Base-by-base conservation (phyloP, 2,797 vertebrate genomes). In the Sebastes minor region DNA sequence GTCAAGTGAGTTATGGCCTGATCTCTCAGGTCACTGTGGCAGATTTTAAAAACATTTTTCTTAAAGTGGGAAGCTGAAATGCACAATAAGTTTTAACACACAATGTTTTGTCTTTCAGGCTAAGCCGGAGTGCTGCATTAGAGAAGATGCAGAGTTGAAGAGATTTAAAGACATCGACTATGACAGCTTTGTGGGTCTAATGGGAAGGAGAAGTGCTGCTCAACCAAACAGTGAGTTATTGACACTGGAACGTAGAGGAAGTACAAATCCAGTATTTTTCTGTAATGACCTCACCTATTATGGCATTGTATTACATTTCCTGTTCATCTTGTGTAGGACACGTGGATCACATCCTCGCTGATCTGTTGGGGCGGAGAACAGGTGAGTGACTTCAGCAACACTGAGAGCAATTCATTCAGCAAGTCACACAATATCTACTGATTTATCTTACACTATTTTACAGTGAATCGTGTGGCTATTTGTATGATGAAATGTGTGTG, bases 101-200 rank as follows among this genome's bases (percentile, higher is more conserved):
- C 13, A 1, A 20, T 3, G 18, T 7, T 69, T 55, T 56, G 66
- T 64, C 23, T 80, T 70, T 60, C 62, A 91, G 89, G 25, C 4
- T 23, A 75, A 32, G 6, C 20, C 55, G 4, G 52, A 80, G 25
- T 57, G 56, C 64, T 67, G 81, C 14, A 35, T 8, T 8, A 22
- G 7, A 16, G 64, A 71, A 56, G 69, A 60, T 16, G 25, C 66
- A 28, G 49, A 28, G 23, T 6, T 81, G 52, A 95, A 93, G 78
- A 88, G 88, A 61, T 88, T 75, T 62, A 68, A 80, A 62, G 89
- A 91, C 64, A 6, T 88, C 0, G 88, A 94, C 82, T 87, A 92
- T 32, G 89, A 94, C 84, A 90, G 72, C 66, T 95, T 96, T 83
- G 81, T 94, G 66, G 86, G 95, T 77, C 88, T 95, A 3, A 94